These are phyloP conservation scores for Brachyistius frenatus DNA, from an alignment of 2,113 vertebrate genomes.

Conservation along the genomic window DNA sequence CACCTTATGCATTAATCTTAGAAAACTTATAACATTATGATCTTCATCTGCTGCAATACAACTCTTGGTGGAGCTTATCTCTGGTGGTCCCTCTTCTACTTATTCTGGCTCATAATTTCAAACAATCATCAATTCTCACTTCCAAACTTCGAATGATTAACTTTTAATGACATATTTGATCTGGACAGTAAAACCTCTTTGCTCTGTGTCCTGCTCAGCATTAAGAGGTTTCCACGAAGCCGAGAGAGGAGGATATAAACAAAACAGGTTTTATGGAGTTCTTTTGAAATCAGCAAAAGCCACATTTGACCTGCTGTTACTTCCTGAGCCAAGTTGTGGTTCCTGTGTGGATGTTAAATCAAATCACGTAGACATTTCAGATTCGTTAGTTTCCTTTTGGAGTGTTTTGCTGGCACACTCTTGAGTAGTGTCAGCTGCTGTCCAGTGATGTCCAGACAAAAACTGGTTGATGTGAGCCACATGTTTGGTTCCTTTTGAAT, in stretches of 20 bases:
- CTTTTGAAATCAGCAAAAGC: conserved; percentile 62
- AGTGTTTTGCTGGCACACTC: conserved; percentile 42
- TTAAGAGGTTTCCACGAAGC: not conserved
- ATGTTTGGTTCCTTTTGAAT: conserved; percentile 44
- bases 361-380: conserved; percentile 56
- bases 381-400: conserved; percentile 51
- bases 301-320: conserved; percentile 55
- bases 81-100: not conserved
- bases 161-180: conserved; percentile 53
- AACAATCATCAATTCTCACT: conserved; percentile 48
- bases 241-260: conserved; percentile 48
- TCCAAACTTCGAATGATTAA: conserved; percentile 54
- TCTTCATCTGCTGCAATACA: conserved; percentile 4
- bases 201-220: conserved; percentile 11
- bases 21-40: conserved; percentile 7
- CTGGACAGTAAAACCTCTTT: conserved; percentile 38
- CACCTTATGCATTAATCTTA: not conserved
- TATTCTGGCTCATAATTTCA: conserved; percentile 23
- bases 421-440: conserved; percentile 42
- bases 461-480: conserved; percentile 59
- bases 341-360: conserved; percentile 57
- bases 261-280: conserved; percentile 50
- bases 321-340: conserved; percentile 73
- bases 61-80: conserved; percentile 6
- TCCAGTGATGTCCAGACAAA: conserved; percentile 7